Evolutionary conservation across 2,113 vertebrate species (phyloP).

Genomic region (Euleptes europaea): DNA sequence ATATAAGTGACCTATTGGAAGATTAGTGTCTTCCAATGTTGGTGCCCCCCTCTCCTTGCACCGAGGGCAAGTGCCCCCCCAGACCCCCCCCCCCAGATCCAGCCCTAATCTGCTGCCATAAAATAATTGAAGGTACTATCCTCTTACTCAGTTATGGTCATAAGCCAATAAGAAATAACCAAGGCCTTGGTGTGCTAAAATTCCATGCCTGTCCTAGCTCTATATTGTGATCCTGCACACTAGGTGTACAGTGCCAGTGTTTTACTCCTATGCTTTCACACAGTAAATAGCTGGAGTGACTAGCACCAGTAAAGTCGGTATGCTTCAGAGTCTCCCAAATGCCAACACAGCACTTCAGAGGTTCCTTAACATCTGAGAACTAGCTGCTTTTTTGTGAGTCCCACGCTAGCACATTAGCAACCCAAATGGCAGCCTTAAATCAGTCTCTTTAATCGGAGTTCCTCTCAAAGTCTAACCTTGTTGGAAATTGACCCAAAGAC

Average conservation of each 20-base stretch:
- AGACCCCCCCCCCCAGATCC: too few species aligned
- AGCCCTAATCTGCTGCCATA: background rate
- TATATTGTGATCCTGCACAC: background rate
- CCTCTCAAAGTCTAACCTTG: constrained; percentile 51
- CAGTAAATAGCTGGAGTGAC: constrained; percentile 9
- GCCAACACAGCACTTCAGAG: constrained; percentile 57
- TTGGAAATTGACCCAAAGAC: constrained; percentile 50
- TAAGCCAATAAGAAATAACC: background rate
- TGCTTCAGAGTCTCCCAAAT: constrained; percentile 46
- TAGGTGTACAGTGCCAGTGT: background rate
- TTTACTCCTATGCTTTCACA: constrained; percentile 1
- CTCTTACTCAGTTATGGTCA: background rate
- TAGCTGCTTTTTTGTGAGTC: constrained; percentile 48
- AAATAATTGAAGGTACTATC: background rate
- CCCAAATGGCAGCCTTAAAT: constrained; percentile 57
- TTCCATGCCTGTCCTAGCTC: background rate
- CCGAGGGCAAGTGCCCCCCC: too few species aligned
- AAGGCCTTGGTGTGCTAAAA: background rate
- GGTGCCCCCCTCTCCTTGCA: too few species aligned
- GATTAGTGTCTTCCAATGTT: too few species aligned
- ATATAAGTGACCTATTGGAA: background rate
- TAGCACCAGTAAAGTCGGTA: background rate
- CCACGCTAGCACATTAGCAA: constrained; percentile 52
- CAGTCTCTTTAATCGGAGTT: constrained; percentile 57
- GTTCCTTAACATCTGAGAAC: constrained; percentile 37